Conservation (phyloP, 2,113 vertebrate species). For the Gallinago undulata region DNA sequence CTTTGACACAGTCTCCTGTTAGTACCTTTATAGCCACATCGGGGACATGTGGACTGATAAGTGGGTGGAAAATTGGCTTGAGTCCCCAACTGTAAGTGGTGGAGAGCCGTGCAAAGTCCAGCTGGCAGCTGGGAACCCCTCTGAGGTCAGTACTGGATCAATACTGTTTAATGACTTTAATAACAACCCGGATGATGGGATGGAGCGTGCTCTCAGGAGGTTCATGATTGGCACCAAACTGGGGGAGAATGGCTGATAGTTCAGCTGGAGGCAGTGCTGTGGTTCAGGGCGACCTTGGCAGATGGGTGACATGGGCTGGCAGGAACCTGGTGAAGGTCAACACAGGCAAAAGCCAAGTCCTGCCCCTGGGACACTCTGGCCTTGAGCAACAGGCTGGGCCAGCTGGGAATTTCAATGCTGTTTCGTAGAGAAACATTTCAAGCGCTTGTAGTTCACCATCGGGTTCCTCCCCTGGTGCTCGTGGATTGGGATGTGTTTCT, state of each 20-base stretch:
- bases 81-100: not conserved
- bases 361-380: not conserved
- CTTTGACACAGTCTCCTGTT: not conserved
- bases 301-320: not conserved
- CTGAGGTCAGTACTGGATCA: not conserved
- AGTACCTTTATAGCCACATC: accelerated
- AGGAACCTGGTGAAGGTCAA: not conserved
- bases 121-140: not conserved
- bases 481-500: not conserved
- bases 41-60: not conserved
- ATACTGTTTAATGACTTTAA: no score
- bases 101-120: not conserved
- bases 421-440: not conserved
- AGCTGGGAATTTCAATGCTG: not conserved
- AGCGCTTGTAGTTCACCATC: not conserved
- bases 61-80: not conserved
- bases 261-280: not conserved
- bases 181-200: not conserved
- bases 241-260: not conserved
- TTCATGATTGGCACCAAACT: no score
- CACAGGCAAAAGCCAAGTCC: not conserved
- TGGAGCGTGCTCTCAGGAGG: not conserved
- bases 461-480: not conserved
- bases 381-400: not conserved
- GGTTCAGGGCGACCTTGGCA: not conserved